Percentiles rank a stretch among this genome's conserved stretches.
These are phyloP conservation scores for Meiosimyza platycephala DNA, from an alignment of 2,888 invertebrate genomes.

Conservation along the genomic window DNA sequence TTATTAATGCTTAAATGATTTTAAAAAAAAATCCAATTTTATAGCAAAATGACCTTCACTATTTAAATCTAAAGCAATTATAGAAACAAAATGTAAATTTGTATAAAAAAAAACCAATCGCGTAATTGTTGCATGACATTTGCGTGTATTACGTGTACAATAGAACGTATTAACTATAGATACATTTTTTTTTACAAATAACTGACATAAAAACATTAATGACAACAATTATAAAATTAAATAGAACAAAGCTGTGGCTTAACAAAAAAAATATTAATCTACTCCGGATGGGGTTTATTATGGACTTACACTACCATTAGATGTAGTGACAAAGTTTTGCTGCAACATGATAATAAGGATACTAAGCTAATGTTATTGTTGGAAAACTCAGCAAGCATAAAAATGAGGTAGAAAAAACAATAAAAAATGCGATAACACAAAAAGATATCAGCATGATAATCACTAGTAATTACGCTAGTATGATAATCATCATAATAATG, in stretches of 20 bases:
- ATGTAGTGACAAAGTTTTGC: neutral
- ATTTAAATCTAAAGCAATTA: no score
- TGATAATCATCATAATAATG: neutral
- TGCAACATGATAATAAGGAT: neutral
- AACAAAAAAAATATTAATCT: neutral
- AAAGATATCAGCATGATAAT: conserved; percentile 4
- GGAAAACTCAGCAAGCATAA: neutral
- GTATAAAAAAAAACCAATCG: neutral
- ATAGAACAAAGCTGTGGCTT: neutral
- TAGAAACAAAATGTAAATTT: no score
- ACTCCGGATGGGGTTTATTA: neutral
- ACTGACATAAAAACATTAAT: neutral
- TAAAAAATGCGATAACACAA: neutral
- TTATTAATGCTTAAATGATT: no score
- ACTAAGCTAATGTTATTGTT: neutral
- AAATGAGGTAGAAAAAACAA: neutral
- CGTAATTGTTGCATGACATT: conserved; percentile 24
- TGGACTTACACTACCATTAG: neutral
- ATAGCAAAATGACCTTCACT: no score
- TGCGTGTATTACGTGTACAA: conserved; percentile 2
- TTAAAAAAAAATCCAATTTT: no score
- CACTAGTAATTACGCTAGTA: neutral
- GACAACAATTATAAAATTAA: conserved; percentile 19
- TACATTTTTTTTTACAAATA: neutral
- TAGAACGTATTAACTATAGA: neutral